Evolutionary conservation across 2,797 vertebrate species (phyloP).

Genomic region (Bovichtus diacanthus): DNA sequence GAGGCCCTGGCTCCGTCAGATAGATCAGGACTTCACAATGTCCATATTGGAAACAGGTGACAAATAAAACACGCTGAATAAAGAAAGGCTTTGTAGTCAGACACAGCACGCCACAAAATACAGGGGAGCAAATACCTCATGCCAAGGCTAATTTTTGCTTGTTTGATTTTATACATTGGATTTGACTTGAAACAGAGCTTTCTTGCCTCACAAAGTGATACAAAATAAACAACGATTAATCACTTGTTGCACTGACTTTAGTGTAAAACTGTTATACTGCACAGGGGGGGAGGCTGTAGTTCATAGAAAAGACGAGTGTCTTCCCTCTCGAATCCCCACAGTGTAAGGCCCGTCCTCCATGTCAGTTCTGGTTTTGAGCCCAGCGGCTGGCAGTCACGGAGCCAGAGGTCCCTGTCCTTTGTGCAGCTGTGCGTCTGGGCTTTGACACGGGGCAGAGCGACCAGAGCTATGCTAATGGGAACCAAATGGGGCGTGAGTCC

Average conservation of each 20-base stretch:
- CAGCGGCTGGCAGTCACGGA: constrained; percentile 70
- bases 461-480: constrained; percentile 85
- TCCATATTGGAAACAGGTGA: constrained; percentile 88
- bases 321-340: constrained; percentile 60
- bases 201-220: constrained; percentile 62
- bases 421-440: constrained; percentile 83
- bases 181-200: constrained; percentile 66
- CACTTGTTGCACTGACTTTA: constrained; percentile 50
- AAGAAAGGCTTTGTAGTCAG: constrained; percentile 80
- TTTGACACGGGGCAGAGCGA: constrained; percentile 82
- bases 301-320: constrained; percentile 17
- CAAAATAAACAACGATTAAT: constrained; percentile 75
- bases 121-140: constrained; percentile 69
- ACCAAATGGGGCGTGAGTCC: constrained; percentile 86
- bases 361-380: constrained; percentile 76
- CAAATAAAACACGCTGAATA: constrained; percentile 80
- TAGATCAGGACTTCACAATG: constrained; percentile 75
- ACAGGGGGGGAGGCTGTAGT: constrained; percentile 11
- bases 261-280: constrained; percentile 19
- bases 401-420: constrained; percentile 82
- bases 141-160: constrained; percentile 77
- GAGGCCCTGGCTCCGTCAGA: constrained; percentile 68
- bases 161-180: constrained; percentile 73
- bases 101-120: constrained; percentile 74
- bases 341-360: constrained; percentile 56